Conservation (phyloP, 2,797 vertebrate species). For the Podarcis lilfordi region DNA sequence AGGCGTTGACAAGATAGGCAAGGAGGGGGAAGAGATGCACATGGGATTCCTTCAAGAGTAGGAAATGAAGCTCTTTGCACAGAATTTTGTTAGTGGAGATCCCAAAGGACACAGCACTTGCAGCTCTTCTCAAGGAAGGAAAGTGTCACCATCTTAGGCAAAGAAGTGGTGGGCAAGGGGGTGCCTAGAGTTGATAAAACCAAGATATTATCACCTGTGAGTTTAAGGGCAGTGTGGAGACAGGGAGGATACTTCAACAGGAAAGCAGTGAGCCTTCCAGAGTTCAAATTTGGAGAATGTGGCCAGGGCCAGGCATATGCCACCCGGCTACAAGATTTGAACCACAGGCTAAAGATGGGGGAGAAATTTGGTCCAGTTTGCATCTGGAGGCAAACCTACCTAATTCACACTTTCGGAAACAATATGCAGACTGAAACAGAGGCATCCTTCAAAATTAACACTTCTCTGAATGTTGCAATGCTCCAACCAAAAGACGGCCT, state of each 20-base stretch:
- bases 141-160: conserved; percentile 54
- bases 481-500: too few species aligned
- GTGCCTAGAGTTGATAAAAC: conserved; percentile 63
- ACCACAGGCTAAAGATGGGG: too few species aligned
- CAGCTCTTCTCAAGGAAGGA: conserved; percentile 7
- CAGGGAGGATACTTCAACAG: neutral
- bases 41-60: neutral
- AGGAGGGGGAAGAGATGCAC: neutral
- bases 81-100: neutral
- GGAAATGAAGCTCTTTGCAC: neutral
- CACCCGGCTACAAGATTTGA: too few species aligned
- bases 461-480: too few species aligned
- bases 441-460: too few species aligned
- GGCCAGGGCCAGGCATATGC: neutral
- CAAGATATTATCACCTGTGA: conserved; percentile 51
- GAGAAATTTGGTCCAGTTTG: too few species aligned
- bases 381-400: too few species aligned
- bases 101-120: conserved; percentile 13
- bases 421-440: too few species aligned
- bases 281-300: neutral
- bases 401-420: too few species aligned
- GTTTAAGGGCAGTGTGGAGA: conserved; percentile 49
- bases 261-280: neutral
- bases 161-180: conserved; percentile 49
- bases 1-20: neutral